These are phyloP conservation scores for Betta splendens DNA, from an alignment of 2,797 vertebrate genomes.

Conservation along the genomic window DNA sequence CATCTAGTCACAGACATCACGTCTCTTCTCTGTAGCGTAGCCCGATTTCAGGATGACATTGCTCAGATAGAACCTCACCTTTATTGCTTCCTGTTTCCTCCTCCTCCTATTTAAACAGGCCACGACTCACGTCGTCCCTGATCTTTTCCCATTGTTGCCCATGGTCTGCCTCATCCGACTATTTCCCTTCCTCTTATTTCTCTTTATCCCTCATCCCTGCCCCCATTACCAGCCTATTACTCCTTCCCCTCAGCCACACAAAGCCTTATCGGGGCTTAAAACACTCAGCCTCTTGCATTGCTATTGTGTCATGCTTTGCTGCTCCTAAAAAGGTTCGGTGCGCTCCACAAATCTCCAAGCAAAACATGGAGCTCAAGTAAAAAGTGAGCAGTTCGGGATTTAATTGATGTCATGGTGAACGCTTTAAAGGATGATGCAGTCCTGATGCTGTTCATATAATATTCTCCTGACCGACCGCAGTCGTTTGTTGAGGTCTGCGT, in stretches of 20 bases:
- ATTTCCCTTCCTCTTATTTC: slow-evolving; percentile 8
- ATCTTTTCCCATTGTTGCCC: slow-evolving; percentile 24
- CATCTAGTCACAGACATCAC: too few species aligned
- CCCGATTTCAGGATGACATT: neutral
- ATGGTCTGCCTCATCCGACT: slow-evolving; percentile 28
- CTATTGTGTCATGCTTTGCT: slow-evolving; percentile 17
- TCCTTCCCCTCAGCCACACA: slow-evolving; percentile 11
- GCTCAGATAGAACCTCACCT: neutral
- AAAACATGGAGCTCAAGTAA: neutral
- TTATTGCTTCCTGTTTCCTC: neutral
- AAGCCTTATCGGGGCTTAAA: slow-evolving; percentile 27
- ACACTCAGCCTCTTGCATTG: slow-evolving; percentile 8
- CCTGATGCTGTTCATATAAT: too few species aligned
- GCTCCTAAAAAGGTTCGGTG: neutral
- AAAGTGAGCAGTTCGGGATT: too few species aligned
- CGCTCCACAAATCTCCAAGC: slow-evolving; percentile 5
- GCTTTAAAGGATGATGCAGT: too few species aligned
- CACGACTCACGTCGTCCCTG: slow-evolving; percentile 23
- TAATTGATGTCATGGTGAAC: too few species aligned
- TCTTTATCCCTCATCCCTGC: slow-evolving; percentile 27
- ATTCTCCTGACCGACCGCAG: too few species aligned
- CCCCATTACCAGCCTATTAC: slow-evolving; percentile 26
- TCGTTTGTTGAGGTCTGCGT: too few species aligned
- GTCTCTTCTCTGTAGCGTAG: neutral
- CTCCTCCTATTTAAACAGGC: slow-evolving; percentile 26